These are phyloP conservation scores for Xenopus laevis DNA, from an alignment of 2,113 vertebrate species.

Conservation along the genomic window DNA sequence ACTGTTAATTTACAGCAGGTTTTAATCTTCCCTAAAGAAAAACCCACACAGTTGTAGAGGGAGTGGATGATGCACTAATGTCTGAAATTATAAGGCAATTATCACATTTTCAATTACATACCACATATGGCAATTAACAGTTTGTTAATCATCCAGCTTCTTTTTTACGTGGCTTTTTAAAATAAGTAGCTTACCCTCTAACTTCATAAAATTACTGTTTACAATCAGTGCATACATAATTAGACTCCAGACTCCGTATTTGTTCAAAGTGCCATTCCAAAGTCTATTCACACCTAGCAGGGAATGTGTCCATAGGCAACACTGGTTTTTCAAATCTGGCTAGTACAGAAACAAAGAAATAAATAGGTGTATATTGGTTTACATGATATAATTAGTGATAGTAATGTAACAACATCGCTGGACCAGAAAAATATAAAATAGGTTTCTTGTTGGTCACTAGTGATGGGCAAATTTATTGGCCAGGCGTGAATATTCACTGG, in stretches of 20 bases:
- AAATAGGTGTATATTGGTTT: too few relatives aligned
- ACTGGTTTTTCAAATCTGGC: too few relatives aligned
- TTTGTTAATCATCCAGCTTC: constrained; percentile 54
- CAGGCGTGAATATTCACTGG: too few relatives aligned
- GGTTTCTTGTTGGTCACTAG: too few relatives aligned
- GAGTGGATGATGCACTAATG: constrained; percentile 49
- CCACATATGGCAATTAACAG: constrained; percentile 54
- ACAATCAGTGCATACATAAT: constrained; percentile 51
- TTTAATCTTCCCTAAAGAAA: constrained; percentile 35
- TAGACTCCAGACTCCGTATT: constrained; percentile 42
- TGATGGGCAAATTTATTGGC: too few relatives aligned
- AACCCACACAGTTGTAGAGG: constrained; percentile 45
- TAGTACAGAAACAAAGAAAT: too few relatives aligned
- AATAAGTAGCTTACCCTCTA: constrained; percentile 50
- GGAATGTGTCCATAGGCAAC: constrained; percentile 4
- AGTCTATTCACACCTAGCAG: constrained; percentile 48
- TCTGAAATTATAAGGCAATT: constrained; percentile 54
- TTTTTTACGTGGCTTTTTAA: constrained; percentile 55
- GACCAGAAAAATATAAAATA: too few relatives aligned
- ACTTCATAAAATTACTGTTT: constrained; percentile 52
- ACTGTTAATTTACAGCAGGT: constrained; percentile 32
- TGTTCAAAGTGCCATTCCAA: constrained; percentile 44
- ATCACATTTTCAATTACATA: constrained; percentile 55
- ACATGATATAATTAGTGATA: too few relatives aligned
- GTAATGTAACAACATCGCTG: too few relatives aligned